Base-by-base conservation (phyloP, 1,140 invertebrate genomes). In the Cyphomyrmex costatus region DNA sequence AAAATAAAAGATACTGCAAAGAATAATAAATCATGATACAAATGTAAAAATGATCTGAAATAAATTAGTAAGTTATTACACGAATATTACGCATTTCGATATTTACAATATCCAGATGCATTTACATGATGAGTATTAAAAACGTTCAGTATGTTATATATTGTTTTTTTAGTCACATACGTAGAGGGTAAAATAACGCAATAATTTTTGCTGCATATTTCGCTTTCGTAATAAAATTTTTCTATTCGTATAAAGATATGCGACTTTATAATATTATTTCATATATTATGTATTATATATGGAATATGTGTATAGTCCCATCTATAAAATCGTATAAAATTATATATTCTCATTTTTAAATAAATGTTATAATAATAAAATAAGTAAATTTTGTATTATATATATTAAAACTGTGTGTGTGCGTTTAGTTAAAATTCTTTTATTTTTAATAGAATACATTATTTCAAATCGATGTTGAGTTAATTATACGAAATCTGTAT, bases 401-500 rank as follows among this genome's bases (percentile, higher is more conserved):
- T 53, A 14, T 14, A 68, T 58, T 60, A 46, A n/a, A 58, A 71
- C 27, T 7, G 27, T 7, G 7, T n/a, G n/a, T n/a, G n/a, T n/a
- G n/a, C n/a, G n/a, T 12, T 24, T 53, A 0, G 3, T 19, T 2
- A 12, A 42, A 70, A 70, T 8, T 42, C 14, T 73, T 1, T 21
- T 1, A 12, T 46, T 58, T 27, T 66, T 36, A 12, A 46, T 60
- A 46, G 60, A n/a, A 74, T 46, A 2, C 8, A 33, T 83, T 61
- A 60, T 3, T 83, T 49, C 36, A 27, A 2, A 27, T 56, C 3
- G 10, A 83, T 2, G 27, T 74, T 60, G 8, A 42, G 27, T 73
- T 83, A 74, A 83, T 74, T 30, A 49, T 60, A 74, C 8, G n/a
- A 73, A 24, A 73, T 51, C 10, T 42, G 42, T 21, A 14, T 66